Conservation (phyloP, 2,113 vertebrate genomes). For the Chaenogobius annularis region DNA sequence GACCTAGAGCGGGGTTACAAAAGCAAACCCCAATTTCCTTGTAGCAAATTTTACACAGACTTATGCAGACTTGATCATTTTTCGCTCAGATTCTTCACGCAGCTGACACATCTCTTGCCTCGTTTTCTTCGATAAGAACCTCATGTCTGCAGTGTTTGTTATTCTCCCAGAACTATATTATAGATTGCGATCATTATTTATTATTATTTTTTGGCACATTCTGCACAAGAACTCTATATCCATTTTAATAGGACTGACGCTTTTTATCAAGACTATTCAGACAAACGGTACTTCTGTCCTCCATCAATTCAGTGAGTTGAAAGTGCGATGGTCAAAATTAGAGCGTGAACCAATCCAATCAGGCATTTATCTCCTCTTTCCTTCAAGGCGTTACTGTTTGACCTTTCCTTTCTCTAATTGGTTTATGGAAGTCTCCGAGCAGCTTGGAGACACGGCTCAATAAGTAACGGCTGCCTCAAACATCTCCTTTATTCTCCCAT, state of each 20-base stretch:
- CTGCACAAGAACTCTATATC: conserved; percentile 14
- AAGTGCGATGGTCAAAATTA: conserved; percentile 69
- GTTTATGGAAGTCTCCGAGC: conserved; percentile 61
- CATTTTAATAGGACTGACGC: conserved; percentile 40
- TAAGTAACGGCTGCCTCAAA: conserved; percentile 46
- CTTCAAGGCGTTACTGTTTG: conserved; percentile 51
- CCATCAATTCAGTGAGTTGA: conserved; percentile 46
- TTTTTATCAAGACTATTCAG: conserved; percentile 30
- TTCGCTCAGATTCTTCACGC: conserved; percentile 1
- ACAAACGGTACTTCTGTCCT: conserved; percentile 21
- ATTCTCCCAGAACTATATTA: conserved; percentile 51
- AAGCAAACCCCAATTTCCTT: background rate
- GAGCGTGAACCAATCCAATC: conserved; percentile 63
- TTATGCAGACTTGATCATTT: background rate
- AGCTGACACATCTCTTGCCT: conserved; percentile 6
- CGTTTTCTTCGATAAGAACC: conserved; percentile 35
- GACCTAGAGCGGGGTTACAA: background rate
- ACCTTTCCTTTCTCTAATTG: conserved; percentile 73
- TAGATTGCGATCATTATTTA: conserved; percentile 58
- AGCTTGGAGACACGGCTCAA: conserved; percentile 50
- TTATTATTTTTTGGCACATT: conserved; percentile 29
- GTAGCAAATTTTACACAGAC: background rate
- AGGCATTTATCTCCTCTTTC: conserved; percentile 55
- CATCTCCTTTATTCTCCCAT: conserved; percentile 30
- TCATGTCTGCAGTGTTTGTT: conserved; percentile 55